phyloP scores from a whole-genome alignment of 2,888 invertebrate species.

The Perizoma flavofasciatum region DNA sequence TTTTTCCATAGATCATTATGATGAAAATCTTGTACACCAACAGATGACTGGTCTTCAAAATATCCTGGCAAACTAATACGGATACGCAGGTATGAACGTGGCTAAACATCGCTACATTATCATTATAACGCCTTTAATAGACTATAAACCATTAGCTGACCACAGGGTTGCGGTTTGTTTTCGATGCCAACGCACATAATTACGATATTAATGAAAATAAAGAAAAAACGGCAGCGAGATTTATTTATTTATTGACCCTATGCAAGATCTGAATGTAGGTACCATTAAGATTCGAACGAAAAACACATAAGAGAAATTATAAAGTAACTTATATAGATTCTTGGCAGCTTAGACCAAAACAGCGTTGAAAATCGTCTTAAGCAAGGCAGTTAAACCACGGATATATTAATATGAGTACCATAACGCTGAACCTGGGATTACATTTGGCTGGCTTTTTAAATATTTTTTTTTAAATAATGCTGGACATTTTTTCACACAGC shows the following conservation, averaged over 20 bases:
- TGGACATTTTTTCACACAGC: too few species aligned
- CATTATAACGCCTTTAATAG: conserved; percentile 80
- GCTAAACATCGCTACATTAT: conserved; percentile 57
- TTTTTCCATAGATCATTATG: not conserved
- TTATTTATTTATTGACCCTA: conserved; percentile 79
- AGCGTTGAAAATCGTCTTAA: too few species aligned
- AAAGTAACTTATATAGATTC: too few species aligned
- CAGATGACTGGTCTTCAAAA: too few species aligned
- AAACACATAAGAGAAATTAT: conserved; percentile 28
- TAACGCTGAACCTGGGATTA: too few species aligned
- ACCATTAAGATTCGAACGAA: conserved; percentile 49
- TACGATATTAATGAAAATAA: conserved; percentile 73
- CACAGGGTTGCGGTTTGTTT: conserved; percentile 77
- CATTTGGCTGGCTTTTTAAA: too few species aligned
- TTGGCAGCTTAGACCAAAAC: too few species aligned
- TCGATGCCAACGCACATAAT: conserved; percentile 76
- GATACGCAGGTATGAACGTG: conserved; percentile 34
- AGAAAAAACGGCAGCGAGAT: conserved; percentile 71
- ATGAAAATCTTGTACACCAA: not conserved
- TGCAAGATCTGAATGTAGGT: conserved; percentile 43
- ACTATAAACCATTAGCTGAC: conserved; percentile 74
- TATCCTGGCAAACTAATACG: too few species aligned
- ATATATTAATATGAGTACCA: too few species aligned
- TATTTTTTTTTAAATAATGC: too few species aligned
- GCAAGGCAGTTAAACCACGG: too few species aligned